phyloP scores from a whole-genome alignment of 2,888 invertebrate genomes.

The Vandiemenella viatica region DNA sequence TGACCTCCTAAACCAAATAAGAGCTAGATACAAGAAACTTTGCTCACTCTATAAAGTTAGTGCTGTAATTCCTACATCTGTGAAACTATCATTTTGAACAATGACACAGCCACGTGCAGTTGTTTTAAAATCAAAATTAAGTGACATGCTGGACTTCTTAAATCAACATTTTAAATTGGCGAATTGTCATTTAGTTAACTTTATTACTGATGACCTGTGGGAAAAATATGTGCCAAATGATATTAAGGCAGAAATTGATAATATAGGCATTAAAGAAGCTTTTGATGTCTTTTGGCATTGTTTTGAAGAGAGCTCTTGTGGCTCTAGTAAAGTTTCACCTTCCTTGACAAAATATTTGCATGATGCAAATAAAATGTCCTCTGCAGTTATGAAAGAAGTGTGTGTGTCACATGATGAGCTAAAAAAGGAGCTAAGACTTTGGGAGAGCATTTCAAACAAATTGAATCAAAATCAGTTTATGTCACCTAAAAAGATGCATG shows the following conservation, averaged over 20 bases:
- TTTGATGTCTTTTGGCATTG: not conserved
- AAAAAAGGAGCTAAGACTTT: not conserved
- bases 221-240: slow-evolving; percentile 37
- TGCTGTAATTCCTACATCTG: slow-evolving; percentile 37
- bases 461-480: slow-evolving; percentile 33
- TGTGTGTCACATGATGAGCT: not conserved
- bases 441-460: not conserved
- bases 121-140: slow-evolving; percentile 23
- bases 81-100: slow-evolving; percentile 40
- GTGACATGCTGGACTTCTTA: slow-evolving; percentile 38
- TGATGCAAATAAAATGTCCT: slow-evolving; percentile 4
- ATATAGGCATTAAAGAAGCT: slow-evolving; percentile 11
- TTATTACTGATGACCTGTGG: slow-evolving; percentile 52
- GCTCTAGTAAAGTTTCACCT: not conserved
- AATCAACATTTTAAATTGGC: slow-evolving; percentile 43
- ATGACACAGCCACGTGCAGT: slow-evolving; percentile 2
- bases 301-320: not conserved
- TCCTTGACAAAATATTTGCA: slow-evolving; percentile 3
- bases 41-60: slow-evolving; percentile 51
- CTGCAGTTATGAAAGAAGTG: not conserved
- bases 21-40: slow-evolving; percentile 50
- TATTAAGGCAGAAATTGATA: slow-evolving; percentile 36
- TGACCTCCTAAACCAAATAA: slow-evolving; percentile 42
- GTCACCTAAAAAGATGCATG: slow-evolving; percentile 67
- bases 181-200: slow-evolving; percentile 66